Evolutionary conservation across 2,888 invertebrate genomes (phyloP).

Genomic region (Chloroclysta siterata): DNA sequence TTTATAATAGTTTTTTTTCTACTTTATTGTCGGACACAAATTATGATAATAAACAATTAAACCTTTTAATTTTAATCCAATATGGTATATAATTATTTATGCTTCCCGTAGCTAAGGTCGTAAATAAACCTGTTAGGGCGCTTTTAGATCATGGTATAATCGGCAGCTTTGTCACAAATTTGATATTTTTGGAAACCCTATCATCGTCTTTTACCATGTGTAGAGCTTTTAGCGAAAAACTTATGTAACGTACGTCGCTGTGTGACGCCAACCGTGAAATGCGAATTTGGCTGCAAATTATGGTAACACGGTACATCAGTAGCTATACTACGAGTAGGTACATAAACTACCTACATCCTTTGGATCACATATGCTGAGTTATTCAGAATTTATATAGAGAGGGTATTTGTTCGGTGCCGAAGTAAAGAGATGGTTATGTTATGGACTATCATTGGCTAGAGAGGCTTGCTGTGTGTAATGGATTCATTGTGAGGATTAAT

Average conservation of each 20-base stretch:
- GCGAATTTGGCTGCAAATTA: constrained; percentile 47
- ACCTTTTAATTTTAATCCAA: no score
- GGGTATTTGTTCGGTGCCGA: constrained; percentile 19
- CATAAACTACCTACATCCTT: constrained; percentile 10
- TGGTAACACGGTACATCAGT: constrained; percentile 43
- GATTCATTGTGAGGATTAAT: no score
- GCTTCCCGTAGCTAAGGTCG: no score
- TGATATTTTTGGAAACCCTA: constrained; percentile 37
- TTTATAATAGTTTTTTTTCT: no score
- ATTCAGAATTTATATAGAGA: constrained; percentile 25
- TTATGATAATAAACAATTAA: no score
- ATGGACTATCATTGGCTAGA: background rate
- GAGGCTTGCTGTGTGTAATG: no score
- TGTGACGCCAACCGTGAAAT: constrained; percentile 43
- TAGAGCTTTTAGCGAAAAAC: constrained; percentile 47
- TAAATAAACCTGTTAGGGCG: background rate
- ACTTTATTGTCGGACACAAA: no score
- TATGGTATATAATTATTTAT: no score
- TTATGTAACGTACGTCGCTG: constrained; percentile 45
- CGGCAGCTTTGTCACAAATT: background rate
- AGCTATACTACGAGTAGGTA: constrained; percentile 23
- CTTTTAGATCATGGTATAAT: background rate
- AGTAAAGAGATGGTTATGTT: constrained; percentile 11
- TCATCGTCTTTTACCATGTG: constrained; percentile 35
- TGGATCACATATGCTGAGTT: constrained; percentile 26